These are phyloP conservation scores for Dioctria rufipes DNA, from an alignment of 2,888 invertebrate species.

Conservation along the genomic window DNA sequence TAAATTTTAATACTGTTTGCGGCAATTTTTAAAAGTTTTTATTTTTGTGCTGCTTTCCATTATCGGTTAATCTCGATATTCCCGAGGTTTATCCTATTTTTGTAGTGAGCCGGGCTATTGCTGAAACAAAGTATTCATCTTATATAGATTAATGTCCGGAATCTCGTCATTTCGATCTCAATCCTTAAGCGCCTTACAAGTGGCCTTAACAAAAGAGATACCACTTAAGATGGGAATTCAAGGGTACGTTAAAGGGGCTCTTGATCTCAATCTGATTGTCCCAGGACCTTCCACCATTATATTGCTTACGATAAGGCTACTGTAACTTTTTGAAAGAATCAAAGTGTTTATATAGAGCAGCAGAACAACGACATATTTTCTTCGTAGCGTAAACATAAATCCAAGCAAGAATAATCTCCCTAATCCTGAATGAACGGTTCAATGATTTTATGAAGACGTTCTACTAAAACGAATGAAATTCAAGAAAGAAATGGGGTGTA, in stretches of 20 bases:
- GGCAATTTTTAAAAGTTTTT: background rate
- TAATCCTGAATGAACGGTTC: slow-evolving; percentile 17
- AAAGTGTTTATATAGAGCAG: slow-evolving; percentile 6
- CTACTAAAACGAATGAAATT: background rate
- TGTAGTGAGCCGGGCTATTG: background rate
- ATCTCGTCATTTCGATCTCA: slow-evolving; percentile 7
- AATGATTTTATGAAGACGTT: slow-evolving; percentile 16
- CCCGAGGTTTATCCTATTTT: too few species aligned
- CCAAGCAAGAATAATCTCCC: background rate
- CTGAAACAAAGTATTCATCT: background rate
- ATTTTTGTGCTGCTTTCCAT: background rate
- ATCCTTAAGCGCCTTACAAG: slow-evolving; percentile 4
- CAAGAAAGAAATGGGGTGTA: background rate
- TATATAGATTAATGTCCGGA: slow-evolving; percentile 1
- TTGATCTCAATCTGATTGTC: slow-evolving; percentile 19
- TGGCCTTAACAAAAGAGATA: background rate
- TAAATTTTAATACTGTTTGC: background rate
- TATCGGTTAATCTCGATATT: background rate
- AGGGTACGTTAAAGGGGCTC: slow-evolving; percentile 19
- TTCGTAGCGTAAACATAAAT: slow-evolving; percentile 23
- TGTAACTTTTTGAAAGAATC: slow-evolving; percentile 13
- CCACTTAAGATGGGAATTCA: slow-evolving; percentile 7
- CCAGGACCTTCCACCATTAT: background rate
- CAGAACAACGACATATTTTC: background rate
- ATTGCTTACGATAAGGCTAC: background rate